phyloP scores from a whole-genome alignment of 2,113 vertebrate species.

The Serinus canaria region DNA sequence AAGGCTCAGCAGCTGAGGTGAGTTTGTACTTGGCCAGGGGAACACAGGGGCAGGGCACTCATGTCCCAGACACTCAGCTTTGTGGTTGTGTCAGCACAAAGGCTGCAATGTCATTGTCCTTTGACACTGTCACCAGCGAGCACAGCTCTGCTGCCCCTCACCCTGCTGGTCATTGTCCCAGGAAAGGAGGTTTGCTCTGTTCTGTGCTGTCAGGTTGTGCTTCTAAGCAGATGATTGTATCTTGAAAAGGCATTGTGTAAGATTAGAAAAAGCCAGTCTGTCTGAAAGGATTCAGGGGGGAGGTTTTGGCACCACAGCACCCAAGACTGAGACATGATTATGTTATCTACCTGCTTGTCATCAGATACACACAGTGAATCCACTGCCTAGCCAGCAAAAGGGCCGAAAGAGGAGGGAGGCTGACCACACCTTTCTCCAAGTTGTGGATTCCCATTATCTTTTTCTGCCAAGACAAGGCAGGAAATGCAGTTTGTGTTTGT shows the following conservation, averaged over 20 bases:
- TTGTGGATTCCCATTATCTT: not conserved
- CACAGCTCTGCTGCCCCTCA: not conserved
- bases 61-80: fast-evolving
- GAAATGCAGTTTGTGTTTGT: not conserved
- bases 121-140: not conserved
- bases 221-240: not conserved
- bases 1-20: not conserved
- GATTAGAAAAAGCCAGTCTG: not conserved
- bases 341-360: not conserved
- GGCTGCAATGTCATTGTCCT: not conserved
- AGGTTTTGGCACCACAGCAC: not conserved
- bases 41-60: not conserved
- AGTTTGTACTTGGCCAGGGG: not conserved
- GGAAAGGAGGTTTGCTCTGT: not conserved
- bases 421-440: not conserved
- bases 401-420: not conserved
- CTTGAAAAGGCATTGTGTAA: not conserved
- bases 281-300: not conserved
- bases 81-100: not conserved
- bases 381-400: not conserved
- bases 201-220: not conserved
- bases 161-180: not conserved
- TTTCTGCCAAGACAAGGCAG: not conserved
- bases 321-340: not conserved
- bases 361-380: not conserved